Percentiles rank a stretch among this genome's conserved stretches.
phyloP scores from a whole-genome alignment of 2,113 vertebrate genomes.

The Heloderma charlesbogerti region DNA sequence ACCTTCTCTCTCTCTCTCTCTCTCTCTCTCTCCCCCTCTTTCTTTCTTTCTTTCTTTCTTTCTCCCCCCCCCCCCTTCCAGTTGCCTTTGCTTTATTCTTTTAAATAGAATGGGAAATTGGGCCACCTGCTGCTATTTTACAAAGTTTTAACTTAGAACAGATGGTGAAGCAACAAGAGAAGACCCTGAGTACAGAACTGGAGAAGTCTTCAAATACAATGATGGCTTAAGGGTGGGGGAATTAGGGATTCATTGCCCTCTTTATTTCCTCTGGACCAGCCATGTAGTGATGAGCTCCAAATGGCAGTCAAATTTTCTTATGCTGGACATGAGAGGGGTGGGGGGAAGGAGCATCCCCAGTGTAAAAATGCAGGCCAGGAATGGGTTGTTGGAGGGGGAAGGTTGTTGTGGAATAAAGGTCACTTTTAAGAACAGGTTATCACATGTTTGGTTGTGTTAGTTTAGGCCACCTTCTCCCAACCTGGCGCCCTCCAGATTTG shows the following conservation, averaged over 20 bases:
- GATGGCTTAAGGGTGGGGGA: background rate
- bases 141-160: background rate
- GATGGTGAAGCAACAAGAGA: background rate
- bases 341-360: background rate
- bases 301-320: background rate
- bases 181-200: background rate
- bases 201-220: background rate
- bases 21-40: no score
- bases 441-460: background rate
- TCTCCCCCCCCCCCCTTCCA: no score
- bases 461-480: background rate
- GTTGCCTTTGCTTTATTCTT: background rate
- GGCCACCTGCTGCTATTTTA: background rate
- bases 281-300: background rate
- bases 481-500: no score
- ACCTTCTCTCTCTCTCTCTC: background rate
- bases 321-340: background rate
- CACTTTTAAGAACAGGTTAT: background rate
- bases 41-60: background rate
- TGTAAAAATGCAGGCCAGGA: background rate
- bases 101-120: background rate
- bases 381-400: background rate
- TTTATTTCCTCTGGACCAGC: background rate
- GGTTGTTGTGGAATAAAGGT: background rate
- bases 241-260: background rate